Base-by-base conservation (phyloP, 2,113 vertebrate species). In the Amphiprion ocellaris region DNA sequence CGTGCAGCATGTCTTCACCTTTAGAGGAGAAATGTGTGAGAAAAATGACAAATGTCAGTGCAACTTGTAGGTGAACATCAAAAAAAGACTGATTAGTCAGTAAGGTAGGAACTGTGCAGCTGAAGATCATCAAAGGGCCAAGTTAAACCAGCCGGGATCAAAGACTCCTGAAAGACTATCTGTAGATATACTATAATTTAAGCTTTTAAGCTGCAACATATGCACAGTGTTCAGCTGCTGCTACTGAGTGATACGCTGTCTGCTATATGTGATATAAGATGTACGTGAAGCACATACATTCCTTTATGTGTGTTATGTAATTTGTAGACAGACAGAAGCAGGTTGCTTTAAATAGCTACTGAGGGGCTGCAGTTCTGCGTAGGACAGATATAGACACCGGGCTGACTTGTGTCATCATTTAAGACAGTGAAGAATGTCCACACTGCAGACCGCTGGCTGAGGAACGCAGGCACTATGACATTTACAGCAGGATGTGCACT, bases 331-430 rank as follows among this genome's bases (percentile, higher is more conserved):
- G 69, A 84, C n/a, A 62, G 41, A 81, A 44, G 23, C 41, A 9
- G 4, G 54, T 58, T 67, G 62, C 81, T 92, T 87, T 84, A 92
- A 91, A 92, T 90, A 88, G 78, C 67, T 15, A 65, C 72, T 50
- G 46, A 19, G 66, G 54, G 69, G 55, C 66, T 53, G 67, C 71
- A 82, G 56, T 69, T 83, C 74, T 52, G 52, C 33, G 41, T 71
- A 55, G 79, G 79, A 85, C 74, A 15, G 50, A 90, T 86, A 74
- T 85, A 84, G 78, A 85, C 80, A 19, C n/a, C 4, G 24, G 24
- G 60, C 66, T 54, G 60, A 75, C 68, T 59, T 4, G 46, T 81
- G 83, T 84, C 75, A 79, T 85, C 69, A 11, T 68, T 71, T 53
- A 30, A 80, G 60, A 68, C 15, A 53, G 50, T 23, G 47, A 65